Evolutionary conservation across 2,797 vertebrate genomes (phyloP), one percentile per base, ranked within the genome.

Genomic region (Australoheros facetus): DNA sequence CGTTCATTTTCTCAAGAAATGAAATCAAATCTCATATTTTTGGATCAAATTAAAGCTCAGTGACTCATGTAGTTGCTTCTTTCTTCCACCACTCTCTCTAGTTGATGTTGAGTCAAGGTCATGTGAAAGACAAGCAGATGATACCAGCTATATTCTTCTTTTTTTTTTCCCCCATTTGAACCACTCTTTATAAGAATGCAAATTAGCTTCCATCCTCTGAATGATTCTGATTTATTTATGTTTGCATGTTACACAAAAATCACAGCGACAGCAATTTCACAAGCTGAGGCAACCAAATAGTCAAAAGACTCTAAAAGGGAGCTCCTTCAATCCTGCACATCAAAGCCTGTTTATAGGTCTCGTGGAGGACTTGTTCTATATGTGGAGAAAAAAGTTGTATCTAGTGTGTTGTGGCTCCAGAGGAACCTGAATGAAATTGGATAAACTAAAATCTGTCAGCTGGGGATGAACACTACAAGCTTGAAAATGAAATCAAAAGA

Each of bases 41-140:
- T 53, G 45, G 28, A 53, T 72, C 56, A 55, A 75, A 73, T 54
- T 55, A 57, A 71, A 84, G 56, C 28, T 75, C 12, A 53, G 51
- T 64, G 4, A 66, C 79, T 73, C 54, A 51, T 37, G 66, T 23
- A 62, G 57, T 7, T 26, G n/a, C 26, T 54, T 11, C 7, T 13
- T 56, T 75, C 56, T 59, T n/a, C 58, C 69, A 53, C 42, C 2
- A 3, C 10, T 51, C 42, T 1, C 1, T 69, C 42, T 69, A 69
- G 64, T 30, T 26, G 17, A 69, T 69, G 23, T 51, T 51, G 26
- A 69, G 42, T 80, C 51, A 81, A 79, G 64, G 83, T 84, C 60
- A 60, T 51, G 19, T 75, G n/a, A 77, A 82, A 51, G 69, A 69
- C 73, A 57, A 26, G 28, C 8, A 1, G 1, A 34, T 13, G 26